Percentiles rank a stretch among this genome's conserved stretches.
Evolutionary conservation across 2,888 invertebrate species (phyloP).

Genomic region (Geophilus truncorum): DNA sequence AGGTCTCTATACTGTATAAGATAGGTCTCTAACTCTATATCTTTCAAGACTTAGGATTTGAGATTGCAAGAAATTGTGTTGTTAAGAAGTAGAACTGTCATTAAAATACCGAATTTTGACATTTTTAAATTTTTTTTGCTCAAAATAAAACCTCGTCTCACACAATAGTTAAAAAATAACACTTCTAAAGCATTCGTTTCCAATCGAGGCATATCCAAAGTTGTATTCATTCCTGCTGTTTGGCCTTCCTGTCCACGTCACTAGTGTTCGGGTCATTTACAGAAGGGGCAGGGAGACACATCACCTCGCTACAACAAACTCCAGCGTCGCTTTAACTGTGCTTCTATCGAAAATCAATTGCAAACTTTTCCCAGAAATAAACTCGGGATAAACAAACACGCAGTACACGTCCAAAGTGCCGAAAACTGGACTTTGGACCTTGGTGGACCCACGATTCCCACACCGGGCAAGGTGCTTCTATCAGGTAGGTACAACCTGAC

Average conservation of each 20-base stretch:
- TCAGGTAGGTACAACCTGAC: constrained; percentile 16
- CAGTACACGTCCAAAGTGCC: not conserved
- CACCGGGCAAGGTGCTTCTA: not conserved
- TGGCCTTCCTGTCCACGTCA: constrained; percentile 27
- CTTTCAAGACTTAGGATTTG: not conserved
- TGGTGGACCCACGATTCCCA: not conserved
- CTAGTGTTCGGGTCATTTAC: constrained; percentile 12
- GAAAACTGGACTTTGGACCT: not conserved
- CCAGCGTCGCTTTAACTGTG: not conserved
- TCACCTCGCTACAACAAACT: not conserved
- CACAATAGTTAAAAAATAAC: not conserved
- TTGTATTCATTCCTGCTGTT: constrained; percentile 23
- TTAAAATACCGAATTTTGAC: not conserved
- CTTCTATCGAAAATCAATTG: not conserved
- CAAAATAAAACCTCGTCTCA: not conserved
- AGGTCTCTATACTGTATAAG: not conserved
- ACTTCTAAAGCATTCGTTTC: not conserved
- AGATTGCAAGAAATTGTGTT: too few relatives aligned
- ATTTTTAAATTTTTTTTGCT: not conserved
- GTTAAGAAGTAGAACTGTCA: too few relatives aligned
- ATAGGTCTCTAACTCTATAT: not conserved
- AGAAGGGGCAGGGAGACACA: constrained; percentile 4
- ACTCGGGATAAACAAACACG: not conserved
- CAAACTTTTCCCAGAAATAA: not conserved
- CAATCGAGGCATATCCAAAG: not conserved